Conservation (phyloP, 2,797 vertebrate species). For the Sebastes baramenuke region DNA sequence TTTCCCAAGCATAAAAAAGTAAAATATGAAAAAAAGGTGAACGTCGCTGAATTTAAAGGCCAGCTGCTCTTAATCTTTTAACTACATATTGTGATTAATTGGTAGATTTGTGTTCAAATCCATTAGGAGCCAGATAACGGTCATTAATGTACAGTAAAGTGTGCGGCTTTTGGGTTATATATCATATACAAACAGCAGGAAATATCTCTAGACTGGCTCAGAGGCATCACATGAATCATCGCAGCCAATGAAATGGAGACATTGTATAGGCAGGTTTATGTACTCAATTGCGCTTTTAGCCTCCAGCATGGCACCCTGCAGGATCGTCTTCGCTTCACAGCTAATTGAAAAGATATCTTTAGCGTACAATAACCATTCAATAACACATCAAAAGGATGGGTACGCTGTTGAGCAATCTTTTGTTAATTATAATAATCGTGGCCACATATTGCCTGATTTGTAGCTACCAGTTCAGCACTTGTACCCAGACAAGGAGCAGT, state of each 20-base stretch:
- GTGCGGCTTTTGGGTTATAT: slow-evolving; percentile 42
- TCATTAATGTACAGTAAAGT: slow-evolving; percentile 64
- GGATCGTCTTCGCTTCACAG: slow-evolving; percentile 63
- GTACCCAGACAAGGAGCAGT: slow-evolving; percentile 7
- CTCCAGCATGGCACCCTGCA: slow-evolving; percentile 71
- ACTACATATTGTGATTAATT: slow-evolving; percentile 73
- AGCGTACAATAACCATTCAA: slow-evolving; percentile 65
- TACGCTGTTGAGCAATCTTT: slow-evolving; percentile 38
- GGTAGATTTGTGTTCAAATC: slow-evolving; percentile 55
- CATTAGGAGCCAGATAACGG: slow-evolving; percentile 52
- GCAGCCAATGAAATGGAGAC: slow-evolving; percentile 73
- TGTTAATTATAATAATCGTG: slow-evolving; percentile 56
- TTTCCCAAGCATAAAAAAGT: slow-evolving; percentile 66
- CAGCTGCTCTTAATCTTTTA: slow-evolving; percentile 62
- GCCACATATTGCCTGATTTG: slow-evolving; percentile 21
- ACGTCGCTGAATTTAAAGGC: slow-evolving; percentile 59
- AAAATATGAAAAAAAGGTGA: slow-evolving; percentile 64
- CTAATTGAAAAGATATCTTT: slow-evolving; percentile 73
- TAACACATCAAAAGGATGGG: slow-evolving; percentile 53
- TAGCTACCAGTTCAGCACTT: slow-evolving; percentile 11
- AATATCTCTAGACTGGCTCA: slow-evolving; percentile 53
- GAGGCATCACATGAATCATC: slow-evolving; percentile 71
- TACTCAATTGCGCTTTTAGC: slow-evolving; percentile 68
- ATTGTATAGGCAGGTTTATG: slow-evolving; percentile 70
- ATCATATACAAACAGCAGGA: slow-evolving; percentile 62